Base-by-base conservation (phyloP, 1,140 invertebrate genomes). In the Saxidomus purpurata region DNA sequence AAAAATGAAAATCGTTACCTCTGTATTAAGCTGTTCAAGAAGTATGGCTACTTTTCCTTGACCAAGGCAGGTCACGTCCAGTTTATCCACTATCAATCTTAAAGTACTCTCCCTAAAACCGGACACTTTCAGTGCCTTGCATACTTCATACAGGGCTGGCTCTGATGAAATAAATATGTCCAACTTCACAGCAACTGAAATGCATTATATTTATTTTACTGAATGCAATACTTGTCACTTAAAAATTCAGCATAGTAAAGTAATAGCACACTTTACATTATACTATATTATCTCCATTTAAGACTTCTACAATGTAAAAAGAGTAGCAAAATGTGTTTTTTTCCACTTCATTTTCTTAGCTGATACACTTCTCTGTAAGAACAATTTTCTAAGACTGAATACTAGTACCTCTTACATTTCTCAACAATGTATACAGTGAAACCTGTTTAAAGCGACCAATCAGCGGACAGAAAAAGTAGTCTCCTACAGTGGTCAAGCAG, bases 81-180 rank as follows among this genome's bases (percentile, higher is more conserved):
- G 87, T 79, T 93, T 92, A 31, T 93, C 90, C 0, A 95, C 82
- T 63, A 92, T 90, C 11, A 95, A 71, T 47, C 91, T 87, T 19
- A 95, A 89, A 55, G 92, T 92, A 67, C 91, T 90, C 19, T 92
- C 90, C 17, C 61, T 84, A 47, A 94, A 93, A 13, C 90, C 90
- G 31, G 94, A 94, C 36, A 95, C 93, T 31, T 93, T 94, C 34
- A 95, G 76, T 19, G 95, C 94, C 77, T 94, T 94, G 88, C 94
- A 94, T 15, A 95, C 88, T 88, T 95, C 94, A 74, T 92, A 84
- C 61, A 93, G 89, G 19, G 93, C 92, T 22, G 94, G 87, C 40
- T 93, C 92, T 4, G 94, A 93, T 28, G 92, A 91, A 13, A 95
- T 90, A 90, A 93, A 95, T 13, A 93, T 93, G 92, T 95, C 94